Evolutionary conservation across 2,888 invertebrate genomes (phyloP), one percentile per base, ranked within the genome.

Genomic region (Exocentrus adspersus): DNA sequence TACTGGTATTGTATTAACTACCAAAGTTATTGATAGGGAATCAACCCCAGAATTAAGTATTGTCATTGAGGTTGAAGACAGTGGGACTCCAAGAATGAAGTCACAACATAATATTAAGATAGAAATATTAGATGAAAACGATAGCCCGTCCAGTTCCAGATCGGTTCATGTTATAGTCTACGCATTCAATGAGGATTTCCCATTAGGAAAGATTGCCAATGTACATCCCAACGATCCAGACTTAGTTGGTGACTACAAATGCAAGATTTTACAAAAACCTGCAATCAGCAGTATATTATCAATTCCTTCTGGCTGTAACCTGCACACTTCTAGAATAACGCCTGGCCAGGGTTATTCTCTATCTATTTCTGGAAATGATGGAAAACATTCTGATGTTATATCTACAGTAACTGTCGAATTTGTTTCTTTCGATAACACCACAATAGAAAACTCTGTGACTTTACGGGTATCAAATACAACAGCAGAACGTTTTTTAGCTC

Each of bases 221-320:
- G 92, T 97, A 0, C 93, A 92, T 82, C 98, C 98, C 0, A 92
- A 94, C 77, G 98, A 98, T 84, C 89, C 91, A 0, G 97, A 98
- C 80, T 87, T 89, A n/a, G 89, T 90, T 54, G 97, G 97, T 2
- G 92, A 94, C 76, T 97, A 97, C 78, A 89, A 87, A 75, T 98
- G 97, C 79, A 90, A 89, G 78, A 89, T 95, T 67, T 83, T 93
- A 74, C 89, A 85, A 81, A 88, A 82, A 78, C 88, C 84, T 72
- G 88, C 85, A 69, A 84, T 88, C 10, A 79, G 86, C 52, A 86
- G 88, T 0, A 82, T 90, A 41, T 84, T 93, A 12, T 87, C 85
- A 53, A 92, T 97, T 59, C 89, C 90, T 50, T 86, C 86, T 58
- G 91, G 88, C 42, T 97, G 97, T 80, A 90, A 93, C 78, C 85